Percentiles rank a stretch among this genome's conserved stretches.
Evolutionary conservation across 2,888 invertebrate species (phyloP).

Genomic region (Fragum fragum): DNA sequence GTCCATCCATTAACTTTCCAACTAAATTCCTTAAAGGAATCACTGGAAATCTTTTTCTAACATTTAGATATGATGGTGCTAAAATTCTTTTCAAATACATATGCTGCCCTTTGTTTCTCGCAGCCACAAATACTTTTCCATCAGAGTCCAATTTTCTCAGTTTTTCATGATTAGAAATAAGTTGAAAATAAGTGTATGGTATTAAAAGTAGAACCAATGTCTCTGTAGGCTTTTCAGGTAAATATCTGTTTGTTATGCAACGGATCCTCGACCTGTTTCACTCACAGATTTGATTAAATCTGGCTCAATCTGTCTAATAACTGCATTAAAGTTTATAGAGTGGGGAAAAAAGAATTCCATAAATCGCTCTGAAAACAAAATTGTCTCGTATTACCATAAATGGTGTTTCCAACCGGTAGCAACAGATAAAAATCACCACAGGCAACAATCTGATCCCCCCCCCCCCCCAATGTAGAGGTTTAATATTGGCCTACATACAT

Average conservation of each 20-base stretch:
- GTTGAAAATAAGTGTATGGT: slow-evolving; percentile 39
- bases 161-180: slow-evolving; percentile 33
- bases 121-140: background rate
- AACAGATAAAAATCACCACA: no score
- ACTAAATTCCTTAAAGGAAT: slow-evolving; percentile 42
- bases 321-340: slow-evolving; percentile 2
- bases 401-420: no score
- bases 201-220: background rate
- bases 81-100: no score
- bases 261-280: slow-evolving; percentile 32
- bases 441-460: background rate
- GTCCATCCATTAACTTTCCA: slow-evolving; percentile 48
- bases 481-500: slow-evolving; percentile 7
- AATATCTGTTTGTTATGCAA: slow-evolving; percentile 27
- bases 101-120: no score
- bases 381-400: no score
- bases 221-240: slow-evolving; percentile 12
- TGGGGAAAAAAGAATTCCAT: no score
- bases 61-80: slow-evolving; percentile 12
- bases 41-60: slow-evolving; percentile 48
- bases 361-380: no score
- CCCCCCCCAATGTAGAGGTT: slow-evolving; percentile 13
- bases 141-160: background rate
- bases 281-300: slow-evolving; percentile 40
- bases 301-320: slow-evolving; percentile 43